These are phyloP conservation scores for Paramormyrops kingsleyae DNA, from an alignment of 2,113 vertebrate genomes.

Conservation along the genomic window DNA sequence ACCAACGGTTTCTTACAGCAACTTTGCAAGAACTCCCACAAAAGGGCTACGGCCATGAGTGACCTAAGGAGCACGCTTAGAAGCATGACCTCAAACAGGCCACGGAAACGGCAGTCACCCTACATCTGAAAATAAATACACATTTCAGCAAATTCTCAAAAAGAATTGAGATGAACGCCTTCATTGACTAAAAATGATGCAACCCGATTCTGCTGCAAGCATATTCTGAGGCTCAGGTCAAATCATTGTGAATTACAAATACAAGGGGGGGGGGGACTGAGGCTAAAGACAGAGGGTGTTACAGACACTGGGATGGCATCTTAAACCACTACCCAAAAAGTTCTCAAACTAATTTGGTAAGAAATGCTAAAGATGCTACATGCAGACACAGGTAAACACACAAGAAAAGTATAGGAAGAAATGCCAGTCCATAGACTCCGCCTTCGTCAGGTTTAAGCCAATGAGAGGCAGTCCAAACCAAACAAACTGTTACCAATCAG, in stretches of 20 bases:
- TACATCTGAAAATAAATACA: background rate
- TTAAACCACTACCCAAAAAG: background rate
- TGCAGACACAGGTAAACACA: background rate
- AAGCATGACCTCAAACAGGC: background rate
- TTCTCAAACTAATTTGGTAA: background rate
- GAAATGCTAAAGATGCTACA: background rate
- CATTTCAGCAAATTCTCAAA: background rate
- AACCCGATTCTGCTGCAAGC: background rate
- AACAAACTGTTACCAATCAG: background rate
- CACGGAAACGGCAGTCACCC: background rate
- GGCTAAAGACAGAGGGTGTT: background rate
- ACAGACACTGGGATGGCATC: background rate
- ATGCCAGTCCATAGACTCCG: background rate
- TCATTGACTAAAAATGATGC: background rate
- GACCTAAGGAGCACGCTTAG: background rate
- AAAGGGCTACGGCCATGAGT: background rate
- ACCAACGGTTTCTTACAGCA: slow-evolving; percentile 62
- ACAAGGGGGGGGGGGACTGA: background rate
- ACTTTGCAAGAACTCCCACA: slow-evolving; percentile 28
- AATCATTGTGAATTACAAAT: background rate
- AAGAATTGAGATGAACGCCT: background rate
- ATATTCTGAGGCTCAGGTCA: background rate
- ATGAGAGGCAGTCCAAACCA: background rate
- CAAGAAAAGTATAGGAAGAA: background rate
- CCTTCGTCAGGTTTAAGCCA: background rate